Conservation (phyloP, 1,140 invertebrate genomes). For the Cyrtorhinus lividipennis region DNA sequence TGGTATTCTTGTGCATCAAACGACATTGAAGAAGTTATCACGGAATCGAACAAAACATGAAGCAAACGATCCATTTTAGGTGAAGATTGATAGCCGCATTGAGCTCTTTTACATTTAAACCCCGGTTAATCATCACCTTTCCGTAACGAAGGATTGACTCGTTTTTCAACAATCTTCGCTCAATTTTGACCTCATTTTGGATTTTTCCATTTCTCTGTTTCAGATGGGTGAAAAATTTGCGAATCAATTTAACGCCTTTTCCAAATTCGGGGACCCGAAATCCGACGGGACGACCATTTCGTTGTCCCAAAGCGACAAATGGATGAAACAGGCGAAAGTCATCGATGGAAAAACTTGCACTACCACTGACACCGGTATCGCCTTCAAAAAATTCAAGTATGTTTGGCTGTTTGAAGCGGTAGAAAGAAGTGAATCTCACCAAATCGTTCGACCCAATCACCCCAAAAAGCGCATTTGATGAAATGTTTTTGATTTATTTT, state of each 20-base stretch:
- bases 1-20: neutral
- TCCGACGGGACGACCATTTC: conserved; percentile 76
- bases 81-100: too few relatives aligned
- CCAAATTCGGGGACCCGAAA: conserved; percentile 76
- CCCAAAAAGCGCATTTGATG: too few relatives aligned
- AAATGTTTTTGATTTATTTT: too few relatives aligned
- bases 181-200: too few relatives aligned
- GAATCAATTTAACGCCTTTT: conserved; percentile 48
- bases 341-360: conserved; percentile 79
- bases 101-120: too few relatives aligned
- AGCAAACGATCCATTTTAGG: too few relatives aligned
- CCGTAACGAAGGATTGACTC: too few relatives aligned
- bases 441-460: too few relatives aligned
- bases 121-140: too few relatives aligned
- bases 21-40: neutral
- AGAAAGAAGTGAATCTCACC: conserved; percentile 10
- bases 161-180: too few relatives aligned
- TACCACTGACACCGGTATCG: conserved; percentile 76
- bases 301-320: conserved; percentile 79
- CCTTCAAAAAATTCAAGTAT: conserved; percentile 77
- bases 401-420: conserved; percentile 18
- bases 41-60: too few relatives aligned
- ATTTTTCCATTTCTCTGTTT: too few relatives aligned
- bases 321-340: conserved; percentile 90
- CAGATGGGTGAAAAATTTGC: conserved; percentile 24